A percentile compares a stretch with the other conserved stretches of the same genome.
These are phyloP conservation scores for Panagrolaimus sp. DNA, from an alignment of 1,140 invertebrate genomes.

Conservation along the genomic window DNA sequence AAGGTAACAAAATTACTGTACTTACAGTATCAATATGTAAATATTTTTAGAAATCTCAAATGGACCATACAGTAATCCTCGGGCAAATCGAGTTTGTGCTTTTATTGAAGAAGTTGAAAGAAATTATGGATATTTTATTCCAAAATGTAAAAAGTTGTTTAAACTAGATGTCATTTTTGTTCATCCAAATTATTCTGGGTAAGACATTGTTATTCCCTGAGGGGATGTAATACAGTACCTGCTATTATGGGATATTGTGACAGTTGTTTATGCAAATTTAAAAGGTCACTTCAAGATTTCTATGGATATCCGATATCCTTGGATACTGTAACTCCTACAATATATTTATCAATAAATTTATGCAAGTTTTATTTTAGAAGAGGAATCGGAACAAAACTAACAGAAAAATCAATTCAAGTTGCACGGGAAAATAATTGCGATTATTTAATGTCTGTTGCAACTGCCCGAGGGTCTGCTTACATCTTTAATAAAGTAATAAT, in stretches of 20 bases:
- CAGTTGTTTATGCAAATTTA: too few relatives aligned
- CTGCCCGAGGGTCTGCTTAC: neutral
- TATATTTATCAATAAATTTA: too few relatives aligned
- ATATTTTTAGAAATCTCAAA: neutral
- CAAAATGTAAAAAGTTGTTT: neutral
- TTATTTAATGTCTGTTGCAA: neutral
- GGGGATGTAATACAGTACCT: too few relatives aligned
- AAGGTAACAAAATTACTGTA: neutral
- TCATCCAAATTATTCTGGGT: neutral
- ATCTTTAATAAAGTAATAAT: neutral
- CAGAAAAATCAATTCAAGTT: conserved; percentile 2
- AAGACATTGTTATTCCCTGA: neutral
- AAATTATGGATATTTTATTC: neutral
- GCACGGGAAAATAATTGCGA: conserved; percentile 3
- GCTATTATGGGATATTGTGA: too few relatives aligned
- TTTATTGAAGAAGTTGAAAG: conserved; percentile 14
- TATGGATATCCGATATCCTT: too few relatives aligned
- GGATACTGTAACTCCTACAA: too few relatives aligned
- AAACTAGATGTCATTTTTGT: conserved; percentile 10
- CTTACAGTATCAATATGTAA: neutral
- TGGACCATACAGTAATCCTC: neutral
- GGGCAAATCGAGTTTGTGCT: neutral
- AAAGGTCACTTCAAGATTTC: too few relatives aligned
- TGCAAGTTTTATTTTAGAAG: too few relatives aligned
- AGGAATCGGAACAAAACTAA: neutral